A percentile compares a stretch with the other conserved stretches of the same genome.
These are phyloP conservation scores for Mormyrops boulengeri DNA, from an alignment of 2,797 vertebrate genomes.

Conservation along the genomic window DNA sequence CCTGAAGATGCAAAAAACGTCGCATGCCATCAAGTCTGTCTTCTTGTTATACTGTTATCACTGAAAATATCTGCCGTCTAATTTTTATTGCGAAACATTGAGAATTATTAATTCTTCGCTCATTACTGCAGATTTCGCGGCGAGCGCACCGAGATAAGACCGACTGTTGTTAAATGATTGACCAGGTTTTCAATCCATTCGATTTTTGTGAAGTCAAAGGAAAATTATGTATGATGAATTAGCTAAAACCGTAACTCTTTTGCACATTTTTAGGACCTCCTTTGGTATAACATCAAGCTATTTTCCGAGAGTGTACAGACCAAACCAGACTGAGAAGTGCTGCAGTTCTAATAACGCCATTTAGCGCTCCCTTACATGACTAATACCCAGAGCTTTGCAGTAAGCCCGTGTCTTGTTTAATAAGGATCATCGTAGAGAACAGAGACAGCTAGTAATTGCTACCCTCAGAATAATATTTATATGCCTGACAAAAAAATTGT, in stretches of 20 bases:
- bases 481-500: not conserved
- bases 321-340: not conserved
- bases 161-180: not conserved
- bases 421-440: conserved; percentile 28
- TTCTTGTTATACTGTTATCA: not conserved
- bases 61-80: not conserved
- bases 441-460: not conserved
- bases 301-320: not conserved
- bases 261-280: not conserved
- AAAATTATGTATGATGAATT: not conserved
- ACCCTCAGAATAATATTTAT: not conserved
- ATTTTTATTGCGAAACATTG: not conserved
- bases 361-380: conserved; percentile 15
- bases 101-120: not conserved
- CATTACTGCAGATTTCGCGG: not conserved
- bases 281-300: not conserved
- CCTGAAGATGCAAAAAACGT: not conserved
- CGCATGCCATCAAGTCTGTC: not conserved
- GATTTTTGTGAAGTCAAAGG: not conserved
- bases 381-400: conserved; percentile 32
- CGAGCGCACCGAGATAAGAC: not conserved
- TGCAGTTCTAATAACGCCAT: conserved; percentile 26
- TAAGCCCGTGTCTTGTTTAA: conserved; percentile 38
- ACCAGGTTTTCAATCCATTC: not conserved
- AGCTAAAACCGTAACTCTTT: not conserved